Evolutionary conservation across 2,113 vertebrate genomes (phyloP).

Genomic region (Corythornis cristatus): DNA sequence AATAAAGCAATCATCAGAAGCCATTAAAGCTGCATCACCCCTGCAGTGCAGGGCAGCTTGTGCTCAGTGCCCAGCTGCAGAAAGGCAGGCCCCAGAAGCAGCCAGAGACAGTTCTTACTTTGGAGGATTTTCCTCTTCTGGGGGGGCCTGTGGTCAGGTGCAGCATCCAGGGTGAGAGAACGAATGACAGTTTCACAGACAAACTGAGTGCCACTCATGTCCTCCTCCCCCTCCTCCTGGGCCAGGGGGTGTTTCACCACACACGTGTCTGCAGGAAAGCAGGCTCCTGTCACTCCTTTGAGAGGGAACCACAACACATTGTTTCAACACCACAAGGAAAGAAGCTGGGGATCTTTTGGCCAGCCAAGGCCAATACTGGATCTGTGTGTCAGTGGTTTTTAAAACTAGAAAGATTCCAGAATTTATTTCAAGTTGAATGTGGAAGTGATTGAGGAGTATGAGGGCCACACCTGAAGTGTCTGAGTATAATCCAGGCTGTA

Average conservation of each 20-base stretch:
- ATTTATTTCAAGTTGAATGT: not conserved
- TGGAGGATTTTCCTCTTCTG: slow-evolving; percentile 72
- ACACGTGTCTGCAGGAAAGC: not conserved
- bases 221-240: slow-evolving; percentile 89
- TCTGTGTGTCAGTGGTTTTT: not conserved
- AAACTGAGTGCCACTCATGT: slow-evolving; percentile 97
- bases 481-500: not conserved
- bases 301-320: not conserved
- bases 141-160: slow-evolving; percentile 89
- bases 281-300: not conserved
- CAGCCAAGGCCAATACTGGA: not conserved
- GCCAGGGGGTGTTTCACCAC: slow-evolving; percentile 33
- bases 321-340: not conserved
- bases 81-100: not conserved
- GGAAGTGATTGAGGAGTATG: not conserved
- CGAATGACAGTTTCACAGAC: slow-evolving; percentile 98
- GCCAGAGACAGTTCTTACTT: slow-evolving; percentile 61
- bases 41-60: not conserved
- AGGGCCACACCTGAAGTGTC: not conserved
- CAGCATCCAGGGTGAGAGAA: slow-evolving; percentile 93
- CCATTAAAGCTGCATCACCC: not conserved
- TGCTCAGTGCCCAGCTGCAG: not conserved
- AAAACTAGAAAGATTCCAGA: not conserved
- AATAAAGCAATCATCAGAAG: not conserved
- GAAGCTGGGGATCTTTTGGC: not conserved